A percentile compares a stretch with the other conserved stretches of the same genome.
Conservation (phyloP, 2,113 vertebrate species). For the Scartelaos histophorus region DNA sequence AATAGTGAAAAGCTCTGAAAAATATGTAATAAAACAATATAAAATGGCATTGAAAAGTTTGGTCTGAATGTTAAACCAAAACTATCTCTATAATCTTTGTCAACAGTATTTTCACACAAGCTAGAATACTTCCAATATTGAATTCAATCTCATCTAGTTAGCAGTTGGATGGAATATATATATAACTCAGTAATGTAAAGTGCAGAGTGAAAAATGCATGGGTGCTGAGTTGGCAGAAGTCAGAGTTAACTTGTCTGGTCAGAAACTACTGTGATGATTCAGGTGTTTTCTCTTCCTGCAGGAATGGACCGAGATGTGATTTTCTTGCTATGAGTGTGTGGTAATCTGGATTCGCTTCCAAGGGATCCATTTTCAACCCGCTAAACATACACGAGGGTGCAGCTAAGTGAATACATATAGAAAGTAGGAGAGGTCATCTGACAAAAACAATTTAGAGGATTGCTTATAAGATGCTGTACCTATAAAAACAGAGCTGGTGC, state of each 20-base stretch:
- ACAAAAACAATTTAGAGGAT: not conserved
- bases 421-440: not conserved
- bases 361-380: not conserved
- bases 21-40: not conserved
- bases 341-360: constrained; percentile 13
- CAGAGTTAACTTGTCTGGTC: constrained; percentile 29
- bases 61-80: not conserved
- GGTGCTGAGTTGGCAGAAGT: constrained; percentile 49
- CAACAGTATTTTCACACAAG: not conserved
- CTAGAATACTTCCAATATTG: not conserved
- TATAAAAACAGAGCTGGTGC: too few species aligned
- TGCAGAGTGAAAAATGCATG: constrained; percentile 7
- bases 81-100: not conserved
- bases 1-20: not conserved
- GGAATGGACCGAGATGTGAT: constrained; percentile 16
- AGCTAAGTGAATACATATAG: not conserved
- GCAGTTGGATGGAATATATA: constrained; percentile 1
- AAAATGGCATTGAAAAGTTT: not conserved
- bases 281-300: constrained; percentile 22
- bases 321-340: constrained; percentile 14
- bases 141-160: constrained; percentile 15
- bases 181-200: constrained; percentile 20
- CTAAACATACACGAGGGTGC: not conserved
- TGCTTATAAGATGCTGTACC: too few species aligned
- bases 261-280: constrained; percentile 28